These are phyloP conservation scores for Leptopterna dolabrata DNA, from an alignment of 2,888 invertebrate genomes.

Conservation along the genomic window DNA sequence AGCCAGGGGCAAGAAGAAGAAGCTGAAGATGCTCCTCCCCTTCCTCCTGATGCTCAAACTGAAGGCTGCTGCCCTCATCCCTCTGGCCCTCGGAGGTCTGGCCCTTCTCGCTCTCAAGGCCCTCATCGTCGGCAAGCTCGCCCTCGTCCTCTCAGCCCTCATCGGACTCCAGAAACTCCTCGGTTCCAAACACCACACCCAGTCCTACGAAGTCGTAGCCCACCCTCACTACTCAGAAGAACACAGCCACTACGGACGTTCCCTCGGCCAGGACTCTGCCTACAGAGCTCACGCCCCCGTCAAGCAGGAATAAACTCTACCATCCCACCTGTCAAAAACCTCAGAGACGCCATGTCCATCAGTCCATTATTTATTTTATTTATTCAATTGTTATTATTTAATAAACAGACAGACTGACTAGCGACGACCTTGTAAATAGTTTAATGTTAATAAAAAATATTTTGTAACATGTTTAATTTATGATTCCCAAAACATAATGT, in stretches of 20 bases:
- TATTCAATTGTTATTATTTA: conserved; percentile 47
- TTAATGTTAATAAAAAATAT: conserved; percentile 55
- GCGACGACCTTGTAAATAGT: conserved; percentile 53
- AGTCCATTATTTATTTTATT: conserved; percentile 58
- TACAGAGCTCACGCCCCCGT: conserved; percentile 67
- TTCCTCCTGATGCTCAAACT: conserved; percentile 81
- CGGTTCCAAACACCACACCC: conserved; percentile 75
- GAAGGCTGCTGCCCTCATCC: conserved; percentile 82
- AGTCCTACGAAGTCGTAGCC: conserved; percentile 82
- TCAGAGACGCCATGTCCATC: conserved; percentile 55
- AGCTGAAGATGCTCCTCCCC: conserved; percentile 80
- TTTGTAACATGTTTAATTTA: conserved; percentile 45
- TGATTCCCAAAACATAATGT: conserved; percentile 20
- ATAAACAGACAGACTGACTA: conserved; percentile 55
- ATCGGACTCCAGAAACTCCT: conserved; percentile 84
- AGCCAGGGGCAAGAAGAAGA: conserved; percentile 86
- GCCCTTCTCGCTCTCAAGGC: conserved; percentile 88
- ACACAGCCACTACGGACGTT: conserved; percentile 73
- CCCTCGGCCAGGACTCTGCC: conserved; percentile 77
- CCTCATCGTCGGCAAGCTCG: conserved; percentile 84
- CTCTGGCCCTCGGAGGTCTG: conserved; percentile 80
- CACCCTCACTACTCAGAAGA: conserved; percentile 71
- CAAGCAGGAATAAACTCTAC: conserved; percentile 57
- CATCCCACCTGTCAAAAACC: conserved; percentile 29
- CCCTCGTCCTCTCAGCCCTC: conserved; percentile 80